Percentiles rank a stretch among this genome's conserved stretches.
Evolutionary conservation across 2,797 vertebrate species (phyloP).

Genomic region (Trachops cirrhosus): DNA sequence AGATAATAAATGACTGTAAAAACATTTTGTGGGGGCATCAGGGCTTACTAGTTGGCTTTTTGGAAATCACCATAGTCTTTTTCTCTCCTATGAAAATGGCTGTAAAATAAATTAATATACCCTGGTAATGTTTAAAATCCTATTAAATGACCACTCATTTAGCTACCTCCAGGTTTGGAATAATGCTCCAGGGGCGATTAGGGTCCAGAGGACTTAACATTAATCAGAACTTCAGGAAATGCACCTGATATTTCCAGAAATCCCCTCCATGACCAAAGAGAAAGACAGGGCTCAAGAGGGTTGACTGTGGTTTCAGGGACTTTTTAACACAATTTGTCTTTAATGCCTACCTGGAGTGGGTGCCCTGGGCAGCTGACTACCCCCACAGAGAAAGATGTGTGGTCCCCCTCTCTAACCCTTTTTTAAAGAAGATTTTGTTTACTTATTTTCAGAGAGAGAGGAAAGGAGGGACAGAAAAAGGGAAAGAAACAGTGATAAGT

Average conservation of each 20-base stretch:
- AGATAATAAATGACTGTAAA: not conserved
- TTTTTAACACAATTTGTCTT: not conserved
- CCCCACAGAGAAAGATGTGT: not conserved
- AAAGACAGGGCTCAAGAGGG: not conserved
- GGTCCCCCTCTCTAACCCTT: not conserved
- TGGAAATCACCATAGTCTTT: not conserved
- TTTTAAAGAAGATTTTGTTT: not conserved
- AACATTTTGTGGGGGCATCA: not conserved
- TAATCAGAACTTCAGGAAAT: not conserved
- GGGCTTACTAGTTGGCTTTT: not conserved
- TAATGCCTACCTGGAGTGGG: not conserved
- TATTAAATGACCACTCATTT: not conserved
- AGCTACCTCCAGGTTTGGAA: not conserved
- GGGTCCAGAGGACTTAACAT: not conserved
- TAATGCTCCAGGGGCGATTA: not conserved
- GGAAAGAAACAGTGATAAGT: not conserved
- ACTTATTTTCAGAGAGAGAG: not conserved
- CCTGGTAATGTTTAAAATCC: not conserved
- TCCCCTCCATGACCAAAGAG: not conserved
- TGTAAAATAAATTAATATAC: conserved; percentile 10
- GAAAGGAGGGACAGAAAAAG: not conserved
- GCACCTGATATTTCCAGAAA: not conserved
- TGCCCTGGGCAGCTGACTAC: not conserved
- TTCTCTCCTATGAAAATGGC: not conserved
- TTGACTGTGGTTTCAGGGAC: not conserved